Percentiles rank a stretch among this genome's conserved stretches.
These are phyloP conservation scores for Leptinotarsa peninsularis DNA, from an alignment of 2,888 invertebrate species.

Conservation along the genomic window DNA sequence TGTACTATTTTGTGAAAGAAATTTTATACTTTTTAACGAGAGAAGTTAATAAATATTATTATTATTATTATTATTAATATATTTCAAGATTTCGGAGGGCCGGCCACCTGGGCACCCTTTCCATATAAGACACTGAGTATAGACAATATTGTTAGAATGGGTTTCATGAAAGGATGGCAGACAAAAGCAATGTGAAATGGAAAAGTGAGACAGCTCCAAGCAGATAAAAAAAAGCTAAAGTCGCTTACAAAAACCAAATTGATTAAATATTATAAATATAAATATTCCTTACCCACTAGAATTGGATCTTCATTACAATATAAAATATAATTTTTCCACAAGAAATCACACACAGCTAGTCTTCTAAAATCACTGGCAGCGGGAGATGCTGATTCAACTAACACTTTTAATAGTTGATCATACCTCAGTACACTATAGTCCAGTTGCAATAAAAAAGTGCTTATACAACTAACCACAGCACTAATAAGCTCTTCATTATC, in stretches of 20 bases:
- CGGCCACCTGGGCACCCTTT: too few species aligned
- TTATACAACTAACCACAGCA: slow-evolving; percentile 57
- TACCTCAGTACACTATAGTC: slow-evolving; percentile 51
- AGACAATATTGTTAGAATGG: too few species aligned
- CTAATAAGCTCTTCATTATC: slow-evolving; percentile 59
- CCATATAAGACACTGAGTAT: too few species aligned
- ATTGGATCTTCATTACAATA: slow-evolving; percentile 50
- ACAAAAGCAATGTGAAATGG: too few species aligned
- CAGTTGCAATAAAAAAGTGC: slow-evolving; percentile 53
- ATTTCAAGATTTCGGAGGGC: too few species aligned
- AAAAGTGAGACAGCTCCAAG: too few species aligned
- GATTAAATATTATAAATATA: slow-evolving; percentile 15
- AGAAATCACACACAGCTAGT: slow-evolving; percentile 55
- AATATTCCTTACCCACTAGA: slow-evolving; percentile 44
- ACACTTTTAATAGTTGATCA: slow-evolving; percentile 51
- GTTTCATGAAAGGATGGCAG: too few species aligned
- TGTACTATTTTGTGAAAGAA: too few species aligned
- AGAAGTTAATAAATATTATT: too few species aligned
- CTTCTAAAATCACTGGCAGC: slow-evolving; percentile 55
- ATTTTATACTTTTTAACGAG: too few species aligned
- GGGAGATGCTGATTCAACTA: slow-evolving; percentile 55
- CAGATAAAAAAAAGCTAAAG: too few species aligned
- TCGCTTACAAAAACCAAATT: not conserved
- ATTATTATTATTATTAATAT: too few species aligned
- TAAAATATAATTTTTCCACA: slow-evolving; percentile 50